phyloP scores from a whole-genome alignment of 2,113 vertebrate genomes.

The Rhinoderma darwinii region DNA sequence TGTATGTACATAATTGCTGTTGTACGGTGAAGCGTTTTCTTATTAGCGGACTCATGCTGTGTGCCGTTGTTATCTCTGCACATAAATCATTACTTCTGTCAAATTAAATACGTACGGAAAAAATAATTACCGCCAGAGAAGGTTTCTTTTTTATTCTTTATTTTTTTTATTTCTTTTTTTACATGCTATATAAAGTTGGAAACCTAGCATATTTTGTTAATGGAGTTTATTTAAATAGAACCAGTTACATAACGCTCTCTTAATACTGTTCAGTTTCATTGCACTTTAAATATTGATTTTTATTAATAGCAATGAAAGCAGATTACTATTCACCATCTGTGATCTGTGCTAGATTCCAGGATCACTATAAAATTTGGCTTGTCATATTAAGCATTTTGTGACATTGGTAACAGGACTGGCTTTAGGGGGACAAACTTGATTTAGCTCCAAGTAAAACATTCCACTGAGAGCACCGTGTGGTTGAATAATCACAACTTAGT shows the following conservation, averaged over 20 bases:
- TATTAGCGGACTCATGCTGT: conserved; percentile 31
- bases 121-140: conserved; percentile 31
- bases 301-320: not conserved
- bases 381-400: not conserved
- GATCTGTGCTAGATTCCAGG: not conserved
- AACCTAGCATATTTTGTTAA: not conserved
- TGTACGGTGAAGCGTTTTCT: conserved; percentile 28
- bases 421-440: not conserved
- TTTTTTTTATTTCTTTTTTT: not conserved
- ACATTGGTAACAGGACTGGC: not conserved
- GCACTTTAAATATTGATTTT: not conserved
- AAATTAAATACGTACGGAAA: conserved; percentile 42
- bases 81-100: conserved; percentile 41
- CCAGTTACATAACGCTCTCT: not conserved
- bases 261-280: not conserved
- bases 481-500: too few species aligned
- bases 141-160: not conserved
- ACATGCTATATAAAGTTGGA: not conserved
- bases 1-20: conserved; percentile 34
- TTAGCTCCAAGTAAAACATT: too few species aligned
- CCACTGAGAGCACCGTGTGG: too few species aligned
- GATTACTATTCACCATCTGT: not conserved
- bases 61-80: not conserved
- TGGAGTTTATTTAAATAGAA: not conserved
- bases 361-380: not conserved